These are phyloP conservation scores for Phylloscopus whistleri DNA, from an alignment of 2,113 vertebrate genomes.

Conservation along the genomic window DNA sequence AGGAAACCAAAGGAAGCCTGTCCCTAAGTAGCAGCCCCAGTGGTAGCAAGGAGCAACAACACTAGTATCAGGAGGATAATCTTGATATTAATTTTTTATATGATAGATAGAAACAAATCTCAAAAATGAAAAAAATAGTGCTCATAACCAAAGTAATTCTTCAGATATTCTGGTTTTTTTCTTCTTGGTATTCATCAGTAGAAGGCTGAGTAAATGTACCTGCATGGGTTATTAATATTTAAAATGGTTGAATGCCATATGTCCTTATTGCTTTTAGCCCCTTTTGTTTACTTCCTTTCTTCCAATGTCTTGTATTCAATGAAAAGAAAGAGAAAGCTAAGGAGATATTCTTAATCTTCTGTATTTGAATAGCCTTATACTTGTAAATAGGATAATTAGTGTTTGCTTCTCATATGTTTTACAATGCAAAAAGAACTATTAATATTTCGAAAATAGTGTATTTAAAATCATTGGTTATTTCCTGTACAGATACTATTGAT, in stretches of 20 bases:
- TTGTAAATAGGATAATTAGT: constrained; percentile 47
- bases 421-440: neutral
- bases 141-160: neutral
- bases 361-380: neutral
- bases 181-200: neutral
- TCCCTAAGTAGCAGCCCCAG: neutral
- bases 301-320: neutral
- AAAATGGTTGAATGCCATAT: neutral
- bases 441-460: neutral
- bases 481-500: neutral
- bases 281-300: constrained; percentile 6
- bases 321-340: constrained; percentile 4
- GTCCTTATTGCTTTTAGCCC: neutral
- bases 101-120: neutral
- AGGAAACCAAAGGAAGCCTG: neutral
- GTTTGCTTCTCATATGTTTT: constrained; percentile 2
- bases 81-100: neutral
- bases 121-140: neutral
- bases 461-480: neutral
- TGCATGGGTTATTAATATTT: neutral
- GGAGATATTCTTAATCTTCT: neutral
- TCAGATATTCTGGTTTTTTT: neutral
- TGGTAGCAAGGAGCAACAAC: neutral
- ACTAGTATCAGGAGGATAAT: neutral
- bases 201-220: neutral